Base-by-base conservation (phyloP, 2,888 invertebrate species). In the Drosophila eohydei region DNA sequence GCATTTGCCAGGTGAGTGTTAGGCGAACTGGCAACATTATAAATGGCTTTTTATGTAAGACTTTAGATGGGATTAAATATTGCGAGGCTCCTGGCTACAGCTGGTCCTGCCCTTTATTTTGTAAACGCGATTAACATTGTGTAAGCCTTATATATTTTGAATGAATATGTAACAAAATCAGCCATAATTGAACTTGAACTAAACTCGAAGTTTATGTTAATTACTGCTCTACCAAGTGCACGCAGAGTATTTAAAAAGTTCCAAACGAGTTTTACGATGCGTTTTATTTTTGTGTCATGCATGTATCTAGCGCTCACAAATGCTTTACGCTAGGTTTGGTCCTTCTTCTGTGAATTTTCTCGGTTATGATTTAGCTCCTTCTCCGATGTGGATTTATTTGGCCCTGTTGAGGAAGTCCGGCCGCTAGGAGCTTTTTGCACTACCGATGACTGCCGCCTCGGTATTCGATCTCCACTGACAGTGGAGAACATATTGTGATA, bases 1-100 rank as follows among this genome's bases (percentile, higher is more conserved):
- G 81, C 88, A 74, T 89, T 88, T 81, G 81, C 88, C 81, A 87
- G 86, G 86, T 87, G 74, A 85, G 89, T 72, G 12, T 12, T 21
- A 34, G 50, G 50, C 7, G 32, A 50, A 50, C 50, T 21, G 50
- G 50, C 50, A 50, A 34, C 50, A 50, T 50, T 32, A 34, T 50
- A 50, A 50, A 50, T 34, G 50, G 32, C 28, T 43, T 41, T 30
- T n/a, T 16, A 16, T 40, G 26, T 16, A 21, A 34, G 16, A 36
- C 68, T 11, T 32, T 30, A 6, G 11, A 16, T 12, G 16, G 32
- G 48, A 50, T 16, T n/a, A 9, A 28, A 5, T 28, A 28, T 30
- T n/a, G 48, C 30, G 6, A 11, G 32, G 2, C 16, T 16, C 4
- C 6, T 3, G 3, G 9, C 32, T 16, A 5, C 48, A 32, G 48